A percentile compares a stretch with the other conserved stretches of the same genome.
Evolutionary conservation across 2,888 invertebrate genomes (phyloP).

Genomic region (Hedya salicella): DNA sequence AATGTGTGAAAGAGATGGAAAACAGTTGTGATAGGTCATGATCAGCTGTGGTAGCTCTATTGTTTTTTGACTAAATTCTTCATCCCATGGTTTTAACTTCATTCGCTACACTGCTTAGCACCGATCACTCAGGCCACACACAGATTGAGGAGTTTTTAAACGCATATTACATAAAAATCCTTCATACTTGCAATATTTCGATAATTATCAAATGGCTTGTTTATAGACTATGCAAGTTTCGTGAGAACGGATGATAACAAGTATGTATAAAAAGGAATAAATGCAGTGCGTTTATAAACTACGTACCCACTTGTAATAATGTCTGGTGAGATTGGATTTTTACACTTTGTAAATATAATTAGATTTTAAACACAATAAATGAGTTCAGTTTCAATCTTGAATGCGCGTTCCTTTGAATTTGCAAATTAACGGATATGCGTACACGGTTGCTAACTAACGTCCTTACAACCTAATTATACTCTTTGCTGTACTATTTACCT

Average conservation of each 20-base stretch:
- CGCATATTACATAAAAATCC: slow-evolving; percentile 55
- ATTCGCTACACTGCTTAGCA: slow-evolving; percentile 68
- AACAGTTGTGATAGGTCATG: background rate
- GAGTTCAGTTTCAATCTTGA: no score
- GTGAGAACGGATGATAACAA: no score
- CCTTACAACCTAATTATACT: no score
- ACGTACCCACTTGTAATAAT: background rate
- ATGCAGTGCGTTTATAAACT: slow-evolving; percentile 44
- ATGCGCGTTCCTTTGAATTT: no score
- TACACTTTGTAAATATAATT: no score
- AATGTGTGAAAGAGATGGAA: background rate
- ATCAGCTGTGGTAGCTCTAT: background rate
- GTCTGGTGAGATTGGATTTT: slow-evolving; percentile 35
- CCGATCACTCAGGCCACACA: slow-evolving; percentile 74
- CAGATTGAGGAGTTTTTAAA: slow-evolving; percentile 58
- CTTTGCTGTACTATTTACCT: no score
- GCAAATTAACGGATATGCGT: no score
- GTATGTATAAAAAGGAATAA: background rate
- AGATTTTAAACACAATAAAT: no score
- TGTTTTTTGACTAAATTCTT: slow-evolving; percentile 36
- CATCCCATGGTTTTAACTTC: slow-evolving; percentile 53
- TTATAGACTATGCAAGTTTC: no score
- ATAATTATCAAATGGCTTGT: no score
- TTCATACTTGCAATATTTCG: no score
- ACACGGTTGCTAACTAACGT: no score